Evolutionary conservation across 1,140 invertebrate genomes (phyloP).

Genomic region (Odontomachus brunneus): DNA sequence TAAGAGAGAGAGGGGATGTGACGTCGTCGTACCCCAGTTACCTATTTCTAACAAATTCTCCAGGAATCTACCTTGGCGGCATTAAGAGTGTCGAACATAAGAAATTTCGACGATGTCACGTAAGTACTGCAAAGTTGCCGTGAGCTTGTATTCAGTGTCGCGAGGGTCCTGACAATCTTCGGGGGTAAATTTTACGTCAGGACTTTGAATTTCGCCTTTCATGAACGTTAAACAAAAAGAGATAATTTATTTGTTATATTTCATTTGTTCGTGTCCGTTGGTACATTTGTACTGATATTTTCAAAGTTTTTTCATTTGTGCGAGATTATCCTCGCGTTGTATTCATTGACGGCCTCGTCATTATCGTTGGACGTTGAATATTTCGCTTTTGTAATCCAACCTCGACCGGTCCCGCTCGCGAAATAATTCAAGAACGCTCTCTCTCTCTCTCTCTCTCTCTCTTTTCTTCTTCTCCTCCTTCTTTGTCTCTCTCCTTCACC

Average conservation of each 20-base stretch:
- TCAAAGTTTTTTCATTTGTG: neutral
- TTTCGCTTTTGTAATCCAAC: neutral
- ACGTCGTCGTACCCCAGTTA: slow-evolving; percentile 47
- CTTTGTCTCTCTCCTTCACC: neutral
- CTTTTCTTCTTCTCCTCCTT: no score
- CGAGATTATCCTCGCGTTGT: neutral
- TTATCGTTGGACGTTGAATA: neutral
- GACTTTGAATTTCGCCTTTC: neutral
- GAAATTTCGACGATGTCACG: slow-evolving; percentile 37
- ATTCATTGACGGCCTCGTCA: neutral
- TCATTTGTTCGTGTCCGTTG: no score
- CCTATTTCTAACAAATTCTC: slow-evolving; percentile 46
- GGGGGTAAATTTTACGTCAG: neutral
- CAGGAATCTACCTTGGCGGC: neutral
- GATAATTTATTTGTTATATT: no score
- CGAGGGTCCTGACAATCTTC: slow-evolving; percentile 2
- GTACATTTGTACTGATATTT: neutral
- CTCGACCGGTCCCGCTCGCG: neutral
- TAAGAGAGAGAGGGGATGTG: slow-evolving; percentile 9
- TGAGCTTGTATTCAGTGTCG: slow-evolving; percentile 4
- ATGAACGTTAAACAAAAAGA: no score
- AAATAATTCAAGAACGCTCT: neutral
- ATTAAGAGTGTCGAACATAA: slow-evolving; percentile 39
- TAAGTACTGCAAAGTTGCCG: slow-evolving; percentile 6
- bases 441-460: no score